Evolutionary conservation across 1,140 invertebrate genomes (phyloP).

Genomic region (Atta cephalotes): DNA sequence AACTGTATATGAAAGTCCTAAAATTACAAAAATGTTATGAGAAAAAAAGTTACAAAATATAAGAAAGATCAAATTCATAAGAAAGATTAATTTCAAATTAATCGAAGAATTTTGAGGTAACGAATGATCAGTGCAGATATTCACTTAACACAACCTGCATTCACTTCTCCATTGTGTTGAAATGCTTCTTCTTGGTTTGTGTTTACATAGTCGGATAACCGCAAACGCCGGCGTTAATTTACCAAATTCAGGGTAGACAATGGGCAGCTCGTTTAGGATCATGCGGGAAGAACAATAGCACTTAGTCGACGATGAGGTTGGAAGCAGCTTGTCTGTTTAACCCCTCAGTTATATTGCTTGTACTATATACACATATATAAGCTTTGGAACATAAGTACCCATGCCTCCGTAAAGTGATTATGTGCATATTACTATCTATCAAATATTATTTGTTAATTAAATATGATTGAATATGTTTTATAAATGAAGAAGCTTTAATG

Average conservation of each 20-base stretch:
- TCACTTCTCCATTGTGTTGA: slow-evolving; percentile 16
- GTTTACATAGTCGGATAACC: slow-evolving; percentile 43
- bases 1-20: not conserved
- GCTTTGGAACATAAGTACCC: not conserved
- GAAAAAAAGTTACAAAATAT: not conserved
- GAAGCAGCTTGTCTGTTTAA: slow-evolving; percentile 61
- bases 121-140: slow-evolving; percentile 11
- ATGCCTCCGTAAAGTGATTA: slow-evolving; percentile 12
- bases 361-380: slow-evolving; percentile 17
- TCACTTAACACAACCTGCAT: not conserved
- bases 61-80: too few species aligned
- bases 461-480: not conserved
- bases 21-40: not conserved
- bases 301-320: slow-evolving; percentile 55
- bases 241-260: slow-evolving; percentile 55
- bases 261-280: slow-evolving; percentile 62
- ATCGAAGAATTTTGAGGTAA: not conserved
- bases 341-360: slow-evolving; percentile 27
- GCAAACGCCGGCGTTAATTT: slow-evolving; percentile 56
- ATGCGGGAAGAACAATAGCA: slow-evolving; percentile 63
- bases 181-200: slow-evolving; percentile 39
- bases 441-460: slow-evolving; percentile 16
- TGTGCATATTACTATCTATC: not conserved
- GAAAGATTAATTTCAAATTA: not conserved
- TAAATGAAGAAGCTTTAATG: too few species aligned